These are phyloP conservation scores for Steatocranus sp. DNA, from an alignment of 2,797 vertebrate species.

Conservation along the genomic window DNA sequence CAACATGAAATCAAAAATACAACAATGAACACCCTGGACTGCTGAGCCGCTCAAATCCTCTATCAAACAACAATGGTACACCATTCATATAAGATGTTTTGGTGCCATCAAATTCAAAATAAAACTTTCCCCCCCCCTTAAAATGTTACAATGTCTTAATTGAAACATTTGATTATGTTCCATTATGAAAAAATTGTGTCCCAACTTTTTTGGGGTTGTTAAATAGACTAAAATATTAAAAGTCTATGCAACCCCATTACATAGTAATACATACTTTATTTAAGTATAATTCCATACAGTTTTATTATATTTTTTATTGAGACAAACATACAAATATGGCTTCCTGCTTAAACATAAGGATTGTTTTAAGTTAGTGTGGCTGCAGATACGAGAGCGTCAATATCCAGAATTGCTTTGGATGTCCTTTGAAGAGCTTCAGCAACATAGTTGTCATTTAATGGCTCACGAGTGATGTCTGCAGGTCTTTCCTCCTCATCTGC, in stretches of 20 bases:
- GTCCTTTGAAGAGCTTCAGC: constrained; percentile 68
- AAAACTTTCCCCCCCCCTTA: not conserved
- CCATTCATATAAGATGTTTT: not conserved
- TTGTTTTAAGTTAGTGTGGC: constrained; percentile 11
- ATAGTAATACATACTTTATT: not conserved
- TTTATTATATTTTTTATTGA: not conserved
- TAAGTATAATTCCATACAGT: not conserved
- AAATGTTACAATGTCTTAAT: not conserved
- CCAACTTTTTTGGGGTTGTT: not conserved
- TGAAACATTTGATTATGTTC: not conserved
- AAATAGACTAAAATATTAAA: not conserved
- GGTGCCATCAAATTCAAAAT: not conserved
- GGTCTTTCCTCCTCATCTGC: not conserved
- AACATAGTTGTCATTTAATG: constrained; percentile 41
- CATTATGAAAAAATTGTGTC: not conserved
- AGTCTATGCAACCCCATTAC: not conserved
- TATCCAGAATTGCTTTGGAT: constrained; percentile 68
- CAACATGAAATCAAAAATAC: not conserved
- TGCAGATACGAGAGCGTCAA: constrained; percentile 62
- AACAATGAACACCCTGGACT: not conserved
- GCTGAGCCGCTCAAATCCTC: not conserved
- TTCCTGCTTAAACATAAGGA: not conserved
- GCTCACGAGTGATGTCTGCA: not conserved
- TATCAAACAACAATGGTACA: not conserved
- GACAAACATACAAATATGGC: not conserved